Percentiles rank a stretch among this genome's conserved stretches.
Conservation (phyloP, 2,113 vertebrate species). For the Carassius gibelio region DNA sequence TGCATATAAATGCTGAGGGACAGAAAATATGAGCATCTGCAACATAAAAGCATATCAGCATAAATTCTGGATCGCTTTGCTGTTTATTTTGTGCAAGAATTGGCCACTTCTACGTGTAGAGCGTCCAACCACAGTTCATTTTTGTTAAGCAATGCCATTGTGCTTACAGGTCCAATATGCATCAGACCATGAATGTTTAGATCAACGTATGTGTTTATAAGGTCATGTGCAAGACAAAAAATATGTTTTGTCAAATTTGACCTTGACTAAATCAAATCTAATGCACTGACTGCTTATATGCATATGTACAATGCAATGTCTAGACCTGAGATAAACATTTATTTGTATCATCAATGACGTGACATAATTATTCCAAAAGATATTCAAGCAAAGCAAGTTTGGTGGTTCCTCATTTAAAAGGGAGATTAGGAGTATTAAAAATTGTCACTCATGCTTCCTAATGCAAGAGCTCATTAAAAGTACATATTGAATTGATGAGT, state of each 20-base stretch:
- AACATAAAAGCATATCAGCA: not conserved
- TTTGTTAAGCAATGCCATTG: not conserved
- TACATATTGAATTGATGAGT: not conserved
- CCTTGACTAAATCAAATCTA: not conserved
- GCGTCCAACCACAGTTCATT: not conserved
- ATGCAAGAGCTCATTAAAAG: constrained; percentile 19
- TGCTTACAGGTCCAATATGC: not conserved
- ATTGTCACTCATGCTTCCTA: not conserved
- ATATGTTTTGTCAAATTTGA: too few relatives aligned
- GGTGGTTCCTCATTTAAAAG: not conserved
- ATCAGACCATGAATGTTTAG: not conserved
- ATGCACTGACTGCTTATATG: not conserved
- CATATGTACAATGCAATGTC: not conserved
- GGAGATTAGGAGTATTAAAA: not conserved
- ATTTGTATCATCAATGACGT: not conserved
- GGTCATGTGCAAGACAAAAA: too few relatives aligned
- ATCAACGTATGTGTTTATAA: too few relatives aligned
- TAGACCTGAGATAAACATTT: not conserved
- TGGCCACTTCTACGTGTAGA: not conserved
- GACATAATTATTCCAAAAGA: not conserved
- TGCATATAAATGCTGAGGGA: not conserved
- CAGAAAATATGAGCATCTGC: constrained; percentile 18
- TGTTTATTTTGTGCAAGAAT: not conserved
- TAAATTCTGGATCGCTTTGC: not conserved
- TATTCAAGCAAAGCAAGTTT: not conserved